phyloP scores from a whole-genome alignment of 2,888 invertebrate species.

The Cephonodes hylas region DNA sequence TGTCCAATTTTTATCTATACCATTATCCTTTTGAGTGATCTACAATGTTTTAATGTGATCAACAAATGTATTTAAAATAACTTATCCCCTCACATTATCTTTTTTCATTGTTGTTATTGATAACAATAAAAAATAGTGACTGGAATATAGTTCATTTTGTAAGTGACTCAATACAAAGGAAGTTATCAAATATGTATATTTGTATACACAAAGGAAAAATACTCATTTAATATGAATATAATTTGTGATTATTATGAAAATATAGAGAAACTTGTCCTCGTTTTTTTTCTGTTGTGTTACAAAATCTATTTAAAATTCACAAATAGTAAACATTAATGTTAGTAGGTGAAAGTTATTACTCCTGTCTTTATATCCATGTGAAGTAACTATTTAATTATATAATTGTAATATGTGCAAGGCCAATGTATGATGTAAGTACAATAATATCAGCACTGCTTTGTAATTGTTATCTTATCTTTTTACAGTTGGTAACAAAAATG shows the following conservation, averaged over 20 bases:
- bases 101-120: neutral
- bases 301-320: too few species aligned
- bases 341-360: too few species aligned
- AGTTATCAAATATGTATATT: neutral
- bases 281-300: neutral
- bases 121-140: neutral
- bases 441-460: neutral
- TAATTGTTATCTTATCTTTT: constrained; percentile 25
- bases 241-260: neutral
- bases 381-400: too few species aligned
- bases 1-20: too few species aligned
- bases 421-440: neutral
- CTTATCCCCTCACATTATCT: too few species aligned
- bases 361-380: too few species aligned
- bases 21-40: too few species aligned
- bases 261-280: neutral
- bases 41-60: too few species aligned
- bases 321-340: too few species aligned
- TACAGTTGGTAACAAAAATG: constrained; percentile 97
- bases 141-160: neutral
- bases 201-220: neutral
- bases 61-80: too few species aligned
- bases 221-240: neutral
- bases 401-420: neutral
- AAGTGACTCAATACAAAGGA: neutral